A percentile compares a stretch with the other conserved stretches of the same genome.
Evolutionary conservation across 2,797 vertebrate genomes (phyloP).

Genomic region (Periophthalmus magnuspinnatus): DNA sequence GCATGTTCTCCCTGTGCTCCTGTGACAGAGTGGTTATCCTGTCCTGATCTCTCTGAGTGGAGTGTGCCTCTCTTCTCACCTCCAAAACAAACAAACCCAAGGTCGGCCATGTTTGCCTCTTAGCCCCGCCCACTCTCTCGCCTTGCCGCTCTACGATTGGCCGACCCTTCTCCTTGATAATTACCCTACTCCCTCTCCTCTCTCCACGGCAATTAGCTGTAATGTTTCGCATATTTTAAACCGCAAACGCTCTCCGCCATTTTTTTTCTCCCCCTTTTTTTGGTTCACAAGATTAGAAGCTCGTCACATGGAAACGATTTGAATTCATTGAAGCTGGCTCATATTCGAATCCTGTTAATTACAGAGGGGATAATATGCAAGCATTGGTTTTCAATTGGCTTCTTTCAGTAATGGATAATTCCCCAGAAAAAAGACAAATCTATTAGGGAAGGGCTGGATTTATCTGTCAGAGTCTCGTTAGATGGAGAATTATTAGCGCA

Average conservation of each 20-base stretch:
- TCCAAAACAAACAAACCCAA: neutral
- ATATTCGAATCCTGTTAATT: slow-evolving; percentile 6
- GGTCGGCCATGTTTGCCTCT: neutral
- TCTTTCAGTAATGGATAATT: slow-evolving; percentile 1
- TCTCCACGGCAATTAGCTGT: slow-evolving; percentile 54
- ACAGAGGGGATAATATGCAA: neutral
- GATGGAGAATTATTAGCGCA: neutral
- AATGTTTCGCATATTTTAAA: slow-evolving; percentile 48
- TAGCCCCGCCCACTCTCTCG: slow-evolving; percentile 14
- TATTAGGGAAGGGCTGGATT: slow-evolving; percentile 5
- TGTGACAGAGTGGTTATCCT: too few relatives aligned
- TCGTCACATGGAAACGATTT: neutral
- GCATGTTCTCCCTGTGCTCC: too few relatives aligned
- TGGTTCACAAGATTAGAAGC: neutral
- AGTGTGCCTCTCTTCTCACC: neutral
- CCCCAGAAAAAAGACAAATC: slow-evolving; percentile 1
- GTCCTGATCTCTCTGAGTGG: too few relatives aligned
- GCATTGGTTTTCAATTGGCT: slow-evolving; percentile 9
- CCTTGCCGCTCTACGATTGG: slow-evolving; percentile 33
- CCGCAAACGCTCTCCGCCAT: slow-evolving; percentile 12
- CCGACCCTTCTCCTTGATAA: slow-evolving; percentile 30
- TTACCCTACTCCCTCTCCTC: slow-evolving; percentile 46
- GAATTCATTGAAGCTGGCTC: neutral
- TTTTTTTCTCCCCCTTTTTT: neutral
- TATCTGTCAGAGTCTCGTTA: slow-evolving; percentile 4